Evolutionary conservation across 2,888 invertebrate genomes (phyloP), one percentile per base, ranked within the genome.

Genomic region (Tinea trinotella): DNA sequence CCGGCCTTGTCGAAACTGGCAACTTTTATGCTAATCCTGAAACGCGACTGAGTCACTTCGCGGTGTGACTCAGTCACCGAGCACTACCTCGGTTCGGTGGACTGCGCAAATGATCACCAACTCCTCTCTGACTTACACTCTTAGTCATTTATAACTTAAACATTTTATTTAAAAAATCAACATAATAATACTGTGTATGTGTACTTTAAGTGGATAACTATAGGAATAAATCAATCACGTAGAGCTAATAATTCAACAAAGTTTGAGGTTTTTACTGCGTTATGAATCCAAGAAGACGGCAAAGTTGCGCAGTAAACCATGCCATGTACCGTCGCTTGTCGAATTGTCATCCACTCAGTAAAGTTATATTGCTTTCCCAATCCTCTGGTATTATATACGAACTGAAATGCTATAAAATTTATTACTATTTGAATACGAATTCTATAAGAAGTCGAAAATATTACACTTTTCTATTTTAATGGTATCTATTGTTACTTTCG

Each of bases 261-360:
- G 19, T 59, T 60, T 52, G 55, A 56, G 59, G 60, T 61, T 62
- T 61, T 63, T 62, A 62, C 55, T 54, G 35, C 58, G 58, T 59
- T 60, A 61, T 60, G 60, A 60, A 59, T 55, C 49, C 59, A 52
- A 55, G 56, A 58, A 57, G 60, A 54, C 56, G 59, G 52, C 34
- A 57, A 64, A 67, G 61, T 68, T 66, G 61, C 54, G 61, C 60
- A 59, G 64, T 63, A 62, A 65, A 62, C 57, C 61, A 59, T 55
- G 58, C 58, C 56, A 18, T 34, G 52, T 44, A 34, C 22, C 52
- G 55, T 58, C 59, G 63, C 64, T 64, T 62, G 64, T 62, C 62
- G 60, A 60, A 59, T 62, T 62, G 64, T 61, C 62, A 60, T 60
- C 61, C 60, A 62, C 53, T 56, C 57, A 59, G 13, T 40, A 18